Base-by-base conservation (phyloP, 2,797 vertebrate species). In the Anolis apletophallus region DNA sequence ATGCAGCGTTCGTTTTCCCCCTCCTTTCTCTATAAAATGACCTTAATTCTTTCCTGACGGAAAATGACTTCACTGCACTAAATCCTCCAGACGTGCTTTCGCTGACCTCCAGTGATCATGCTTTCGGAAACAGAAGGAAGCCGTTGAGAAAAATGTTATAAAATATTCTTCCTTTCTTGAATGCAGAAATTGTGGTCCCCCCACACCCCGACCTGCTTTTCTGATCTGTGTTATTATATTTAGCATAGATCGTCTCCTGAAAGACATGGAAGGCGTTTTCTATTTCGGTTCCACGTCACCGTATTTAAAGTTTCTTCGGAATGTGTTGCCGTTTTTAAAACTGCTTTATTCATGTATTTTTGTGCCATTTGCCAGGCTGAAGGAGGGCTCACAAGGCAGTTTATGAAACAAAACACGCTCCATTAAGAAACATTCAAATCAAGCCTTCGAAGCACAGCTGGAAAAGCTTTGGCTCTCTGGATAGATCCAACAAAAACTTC, bases 31-130 rank as follows among this genome's bases (percentile, higher is more conserved):
- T 61, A 83, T 72, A 73, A 87, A 87, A 36, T 55, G 75, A 72
- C 40, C 57, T 79, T 80, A 83, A 83, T 89, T 89, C 68, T 68
- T 79, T 34, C 74, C 54, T 40, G 59, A 26, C 59, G 34, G 46
- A 83, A 85, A 84, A 87, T 88, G 89, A 59, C 55, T 59, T 59
- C 11, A 57, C 23, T 81, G 85, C 73, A 26, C 80, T 86, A 72
- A 91, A 91, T 88, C 88, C 88, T 91, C 79, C 82, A 90, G 78
- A 85, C 84, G 87, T 87, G 92, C 91, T 92, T 90, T 85, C 85
- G 73, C 91, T 88, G 90, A 90, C 92, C 90, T 93, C 26, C 72
- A 29, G 12, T 83, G 55, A 87, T 81, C 87, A 85, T 88, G 91
- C 85, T 92, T 85, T 87, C 88, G 80, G 81, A 87, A 90, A 87